Conservation (phyloP, 1,140 invertebrate genomes). For the Globodera rostochiensis region DNA sequence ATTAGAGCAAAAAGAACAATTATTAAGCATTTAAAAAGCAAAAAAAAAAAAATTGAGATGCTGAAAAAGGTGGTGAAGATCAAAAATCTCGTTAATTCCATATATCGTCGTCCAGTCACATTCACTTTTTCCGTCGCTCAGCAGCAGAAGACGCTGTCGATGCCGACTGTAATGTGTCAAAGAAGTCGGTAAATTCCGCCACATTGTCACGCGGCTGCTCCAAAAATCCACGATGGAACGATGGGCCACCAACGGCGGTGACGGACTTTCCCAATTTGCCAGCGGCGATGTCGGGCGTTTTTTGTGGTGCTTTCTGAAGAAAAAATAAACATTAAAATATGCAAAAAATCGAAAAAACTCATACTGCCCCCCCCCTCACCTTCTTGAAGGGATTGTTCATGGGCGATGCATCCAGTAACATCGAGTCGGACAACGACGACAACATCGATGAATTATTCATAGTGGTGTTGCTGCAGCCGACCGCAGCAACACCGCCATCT, state of each 20-base stretch:
- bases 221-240: background rate
- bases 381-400: conserved; percentile 16
- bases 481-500: no score
- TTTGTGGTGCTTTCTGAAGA: background rate
- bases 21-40: no score
- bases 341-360: background rate
- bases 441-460: background rate
- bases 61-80: no score
- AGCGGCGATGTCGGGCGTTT: background rate
- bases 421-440: conserved; percentile 9
- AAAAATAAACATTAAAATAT: no score
- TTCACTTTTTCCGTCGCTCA: background rate
- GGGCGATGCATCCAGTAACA: conserved; percentile 4
- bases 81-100: no score
- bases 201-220: background rate
- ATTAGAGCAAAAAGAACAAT: no score
- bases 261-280: background rate
- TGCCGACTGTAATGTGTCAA: background rate
- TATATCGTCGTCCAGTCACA: background rate
- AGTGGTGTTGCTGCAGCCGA: background rate
- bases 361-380: background rate
- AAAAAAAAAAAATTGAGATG: no score
- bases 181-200: background rate
- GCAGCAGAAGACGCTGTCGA: background rate
- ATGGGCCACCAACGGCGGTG: background rate